These are phyloP conservation scores for Andrena cerasifolii DNA, from an alignment of 1,140 invertebrate species.

Conservation along the genomic window DNA sequence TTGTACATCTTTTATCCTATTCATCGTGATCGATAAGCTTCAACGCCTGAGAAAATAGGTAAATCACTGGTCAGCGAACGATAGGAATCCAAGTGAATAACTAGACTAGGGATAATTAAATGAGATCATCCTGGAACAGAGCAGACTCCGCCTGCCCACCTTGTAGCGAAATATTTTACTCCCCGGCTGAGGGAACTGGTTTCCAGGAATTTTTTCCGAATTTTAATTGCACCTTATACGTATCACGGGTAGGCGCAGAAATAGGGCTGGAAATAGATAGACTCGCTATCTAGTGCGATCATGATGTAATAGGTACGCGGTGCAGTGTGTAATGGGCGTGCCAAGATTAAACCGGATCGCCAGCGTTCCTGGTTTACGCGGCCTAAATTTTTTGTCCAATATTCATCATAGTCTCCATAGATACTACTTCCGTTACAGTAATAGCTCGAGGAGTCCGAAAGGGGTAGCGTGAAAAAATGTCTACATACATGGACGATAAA, in stretches of 20 bases:
- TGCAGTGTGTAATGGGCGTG: constrained; percentile 58
- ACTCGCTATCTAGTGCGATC: constrained; percentile 58
- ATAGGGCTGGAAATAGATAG: constrained; percentile 50
- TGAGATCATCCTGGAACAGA: constrained; percentile 56
- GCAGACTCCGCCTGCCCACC: constrained; percentile 54
- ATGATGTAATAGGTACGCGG: constrained; percentile 62
- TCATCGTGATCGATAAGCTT: neutral
- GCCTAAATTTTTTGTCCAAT: constrained; percentile 46
- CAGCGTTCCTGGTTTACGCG: constrained; percentile 56
- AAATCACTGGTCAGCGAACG: neutral
- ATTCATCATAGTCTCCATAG: constrained; percentile 31
- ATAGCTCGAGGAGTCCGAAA: neutral
- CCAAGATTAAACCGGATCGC: constrained; percentile 64
- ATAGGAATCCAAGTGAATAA: constrained; percentile 11
- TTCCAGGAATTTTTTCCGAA: constrained; percentile 65
- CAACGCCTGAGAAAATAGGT: neutral
- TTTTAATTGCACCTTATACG: constrained; percentile 67
- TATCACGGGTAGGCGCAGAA: constrained; percentile 46
- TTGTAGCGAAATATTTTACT: constrained; percentile 55
- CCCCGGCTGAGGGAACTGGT: constrained; percentile 49
- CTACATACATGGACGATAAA: neutral
- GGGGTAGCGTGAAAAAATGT: neutral
- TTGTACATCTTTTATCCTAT: neutral
- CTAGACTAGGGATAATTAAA: constrained; percentile 55
- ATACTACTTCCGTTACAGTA: neutral